A percentile compares a stretch with the other conserved stretches of the same genome.
phyloP scores from a whole-genome alignment of 2,113 vertebrate species.

The Nerophis lumbriciformis region DNA sequence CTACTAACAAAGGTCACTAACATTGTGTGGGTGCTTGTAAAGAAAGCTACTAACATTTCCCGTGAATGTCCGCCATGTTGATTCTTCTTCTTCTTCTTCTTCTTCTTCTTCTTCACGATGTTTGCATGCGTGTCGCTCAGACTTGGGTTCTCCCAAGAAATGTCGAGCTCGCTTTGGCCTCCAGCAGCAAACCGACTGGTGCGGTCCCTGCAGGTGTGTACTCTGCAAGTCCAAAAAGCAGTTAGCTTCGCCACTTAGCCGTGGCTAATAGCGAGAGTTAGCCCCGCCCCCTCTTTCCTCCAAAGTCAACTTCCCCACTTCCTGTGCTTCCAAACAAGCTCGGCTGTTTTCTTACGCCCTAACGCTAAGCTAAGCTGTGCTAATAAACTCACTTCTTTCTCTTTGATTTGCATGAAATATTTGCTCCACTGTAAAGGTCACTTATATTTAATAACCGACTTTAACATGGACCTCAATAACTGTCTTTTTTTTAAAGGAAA shows the following conservation, averaged over 20 bases:
- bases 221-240: slow-evolving; percentile 46
- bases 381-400: too few species aligned
- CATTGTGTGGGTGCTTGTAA: background rate
- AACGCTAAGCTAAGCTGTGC: too few species aligned
- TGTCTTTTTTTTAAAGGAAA: background rate
- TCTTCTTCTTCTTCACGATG: slow-evolving; percentile 55
- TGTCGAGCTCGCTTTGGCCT: slow-evolving; percentile 99
- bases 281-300: too few species aligned
- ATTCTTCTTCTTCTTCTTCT: slow-evolving; percentile 46
- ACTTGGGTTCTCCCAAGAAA: slow-evolving; percentile 99
- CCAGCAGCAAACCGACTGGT: slow-evolving; percentile 99
- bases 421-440: too few species aligned
- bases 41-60: slow-evolving; percentile 44
- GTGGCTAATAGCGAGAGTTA: too few species aligned
- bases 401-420: too few species aligned
- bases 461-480: too few species aligned
- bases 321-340: too few species aligned
- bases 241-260: background rate
- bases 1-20: background rate
- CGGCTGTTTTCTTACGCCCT: too few species aligned
- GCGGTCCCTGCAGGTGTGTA: slow-evolving; percentile 99
- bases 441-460: too few species aligned
- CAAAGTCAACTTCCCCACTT: too few species aligned
- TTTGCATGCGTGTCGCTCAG: slow-evolving; percentile 86
- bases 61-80: slow-evolving; percentile 14